Percentiles rank a stretch among this genome's conserved stretches.
Evolutionary conservation across 2,797 vertebrate genomes (phyloP).

Genomic region (Karalla daura): DNA sequence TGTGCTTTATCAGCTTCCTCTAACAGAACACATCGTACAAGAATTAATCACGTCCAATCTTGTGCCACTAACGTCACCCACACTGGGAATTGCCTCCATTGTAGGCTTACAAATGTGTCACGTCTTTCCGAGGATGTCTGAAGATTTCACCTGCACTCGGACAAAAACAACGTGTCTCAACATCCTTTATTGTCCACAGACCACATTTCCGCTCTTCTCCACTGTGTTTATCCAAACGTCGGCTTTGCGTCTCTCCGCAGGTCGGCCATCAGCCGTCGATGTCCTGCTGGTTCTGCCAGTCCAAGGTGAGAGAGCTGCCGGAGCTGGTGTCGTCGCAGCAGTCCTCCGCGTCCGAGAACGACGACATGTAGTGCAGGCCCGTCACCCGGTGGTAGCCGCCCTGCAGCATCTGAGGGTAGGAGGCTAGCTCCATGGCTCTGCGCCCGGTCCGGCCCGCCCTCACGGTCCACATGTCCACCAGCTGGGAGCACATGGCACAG

Average conservation of each 20-base stretch:
- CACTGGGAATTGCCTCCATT: too few relatives aligned
- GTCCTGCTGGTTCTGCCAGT: constrained; percentile 63
- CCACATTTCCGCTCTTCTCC: not conserved
- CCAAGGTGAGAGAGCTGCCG: constrained; percentile 65
- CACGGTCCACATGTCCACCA: constrained; percentile 79
- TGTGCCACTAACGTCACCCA: too few relatives aligned
- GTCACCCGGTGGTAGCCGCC: constrained; percentile 77
- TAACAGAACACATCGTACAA: too few relatives aligned
- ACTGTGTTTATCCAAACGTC: constrained; percentile 15
- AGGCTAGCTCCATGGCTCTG: constrained; percentile 73
- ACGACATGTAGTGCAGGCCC: constrained; percentile 76
- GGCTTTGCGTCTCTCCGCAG: not conserved
- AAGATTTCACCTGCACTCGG: not conserved
- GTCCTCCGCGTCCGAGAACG: constrained; percentile 79
- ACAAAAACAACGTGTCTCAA: not conserved
- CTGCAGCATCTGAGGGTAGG: constrained; percentile 67
- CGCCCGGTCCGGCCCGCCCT: constrained; percentile 50
- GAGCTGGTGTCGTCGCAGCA: constrained; percentile 74
- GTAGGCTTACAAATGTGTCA: too few relatives aligned
- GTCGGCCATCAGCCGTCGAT: constrained; percentile 56
- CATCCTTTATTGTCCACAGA: constrained; percentile 27
- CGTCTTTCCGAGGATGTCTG: too few relatives aligned
- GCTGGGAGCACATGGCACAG: constrained; percentile 79
- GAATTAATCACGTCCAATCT: too few relatives aligned
- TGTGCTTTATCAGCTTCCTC: too few relatives aligned